Base-by-base conservation (phyloP, 2,888 invertebrate species). In the Alviniconcha strummeri region DNA sequence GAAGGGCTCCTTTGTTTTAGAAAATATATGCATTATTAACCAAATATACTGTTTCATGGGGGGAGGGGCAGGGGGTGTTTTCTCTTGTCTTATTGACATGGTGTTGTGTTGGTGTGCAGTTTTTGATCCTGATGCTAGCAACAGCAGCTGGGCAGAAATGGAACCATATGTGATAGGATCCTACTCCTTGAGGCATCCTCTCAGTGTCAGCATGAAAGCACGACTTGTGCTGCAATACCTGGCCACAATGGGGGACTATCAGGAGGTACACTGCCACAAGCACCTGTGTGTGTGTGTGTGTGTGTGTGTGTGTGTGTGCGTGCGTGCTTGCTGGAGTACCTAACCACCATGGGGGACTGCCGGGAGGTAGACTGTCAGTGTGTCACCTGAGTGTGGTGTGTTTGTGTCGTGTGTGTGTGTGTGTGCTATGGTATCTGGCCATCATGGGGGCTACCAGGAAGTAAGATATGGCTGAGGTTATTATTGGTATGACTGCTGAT, bases 241-340 rank as follows among this genome's bases (percentile, higher is more conserved):
- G n/a, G 97, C 98, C 5, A 97, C 99, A 0, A 97, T 99, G 96
- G 99, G 98, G 17, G 99, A 99, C 93, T 99, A 99, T 93, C 99
- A 99, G 93, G 99, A 98, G 95, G 96, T 96, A 86, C 92, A 91
- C 89, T 72, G 3, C 13, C 11, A 9, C 15, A n/a, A 15, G n/a
- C 6, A 15, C 7, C 15, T 69, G 69, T 69, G 69, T 69, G 69
- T 69, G 15, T 64, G 64, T 64, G 15, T 64, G 4, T 64, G 36
- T 72, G 72, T 19, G 72, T 72, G 72, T 72, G 72, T 72, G 72
- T 72, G 72, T 36, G 72, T 36, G 72, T 36, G 72, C 36, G 72
- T 72, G 72, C 4, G 36, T 72, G 8, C 36, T 36, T 36, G 36
- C 36, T 36, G 36, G 36, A 36, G 36, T 99, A 98, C 93, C 95